Base-by-base conservation (phyloP, 2,888 invertebrate species). In the Catocala nupta region DNA sequence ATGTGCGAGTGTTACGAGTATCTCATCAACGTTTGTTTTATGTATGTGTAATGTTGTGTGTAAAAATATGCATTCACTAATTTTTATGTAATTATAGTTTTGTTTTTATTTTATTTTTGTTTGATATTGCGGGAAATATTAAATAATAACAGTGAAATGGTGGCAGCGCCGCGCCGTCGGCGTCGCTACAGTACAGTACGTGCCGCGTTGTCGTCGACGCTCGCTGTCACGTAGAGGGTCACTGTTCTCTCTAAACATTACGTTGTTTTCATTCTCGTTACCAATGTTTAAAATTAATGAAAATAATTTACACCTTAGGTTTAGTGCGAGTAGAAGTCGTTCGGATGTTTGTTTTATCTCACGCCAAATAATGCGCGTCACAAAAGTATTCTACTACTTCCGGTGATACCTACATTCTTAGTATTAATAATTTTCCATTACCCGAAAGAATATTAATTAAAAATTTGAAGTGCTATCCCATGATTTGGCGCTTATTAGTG, bases 11-110 rank as follows among this genome's bases (percentile, higher is more conserved):
- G 80, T 76, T 77, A 74, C 69, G 71, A 80, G 71, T 84, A 80
- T 82, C 78, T 85, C 81, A 81, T 81, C 73, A 63, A 71, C 83
- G 77, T 81, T 79, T 81, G 68, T 76, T 81, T 75, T 83, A 77
- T 82, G 80, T 83, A 79, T 80, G 78, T 84, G 75, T 84, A 78
- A 77, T 81, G 75, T 81, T 80, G 75, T 81, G 76, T 85, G 82
- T 83, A 81, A 81, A 81, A 73, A 81, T 63, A 82, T 80, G 76
- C 78, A 79, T 83, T 82, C 84, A 80, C 83, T 82, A 79, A 78
- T 85, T 86, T 84, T 80, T 85, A 81, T 86, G 80, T 87, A 84
- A 85, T 86, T 85, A 82, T 86, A 84, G 72, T 86, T 85, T 84
- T 75, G 80, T 81, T 83, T 82, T 75, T 80, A 77, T 78, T 83